Conservation (phyloP, 2,113 vertebrate species). For the Upupa epops region DNA sequence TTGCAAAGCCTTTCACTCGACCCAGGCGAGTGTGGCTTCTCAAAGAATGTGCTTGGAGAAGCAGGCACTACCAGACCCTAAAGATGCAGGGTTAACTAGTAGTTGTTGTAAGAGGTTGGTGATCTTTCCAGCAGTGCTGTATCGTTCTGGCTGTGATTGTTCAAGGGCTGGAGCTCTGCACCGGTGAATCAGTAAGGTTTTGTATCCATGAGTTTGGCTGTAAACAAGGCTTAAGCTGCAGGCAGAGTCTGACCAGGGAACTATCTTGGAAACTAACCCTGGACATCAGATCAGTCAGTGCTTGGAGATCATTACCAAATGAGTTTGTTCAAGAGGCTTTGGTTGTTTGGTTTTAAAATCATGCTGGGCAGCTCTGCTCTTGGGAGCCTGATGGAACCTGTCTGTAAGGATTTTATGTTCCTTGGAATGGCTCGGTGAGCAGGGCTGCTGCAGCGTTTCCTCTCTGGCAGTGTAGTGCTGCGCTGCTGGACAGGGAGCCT, state of each 20-base stretch:
- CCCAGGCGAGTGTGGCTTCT: not conserved
- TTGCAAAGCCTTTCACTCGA: not conserved
- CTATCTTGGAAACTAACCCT: not conserved
- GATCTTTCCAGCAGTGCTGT: not conserved
- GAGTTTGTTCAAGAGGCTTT: slow-evolving; percentile 18
- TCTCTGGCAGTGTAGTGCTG: not conserved
- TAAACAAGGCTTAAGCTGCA: slow-evolving; percentile 41
- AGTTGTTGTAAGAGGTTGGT: not conserved
- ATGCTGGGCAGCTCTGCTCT: not conserved
- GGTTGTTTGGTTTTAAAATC: not conserved
- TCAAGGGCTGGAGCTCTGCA: not conserved
- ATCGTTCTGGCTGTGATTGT: not conserved
- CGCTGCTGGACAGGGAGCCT: not conserved
- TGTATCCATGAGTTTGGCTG: slow-evolving; percentile 17
- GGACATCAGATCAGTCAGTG: not conserved
- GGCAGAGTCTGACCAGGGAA: not conserved
- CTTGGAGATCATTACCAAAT: slow-evolving; percentile 1
- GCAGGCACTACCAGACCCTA: not conserved
- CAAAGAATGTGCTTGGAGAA: not conserved
- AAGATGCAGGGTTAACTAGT: not conserved
- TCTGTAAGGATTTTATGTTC: not conserved
- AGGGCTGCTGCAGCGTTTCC: not conserved
- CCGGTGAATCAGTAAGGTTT: slow-evolving; percentile 10
- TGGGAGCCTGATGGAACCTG: not conserved
- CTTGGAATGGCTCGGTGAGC: not conserved